A percentile compares a stretch with the other conserved stretches of the same genome.
Evolutionary conservation across 2,113 vertebrate species (phyloP).

Genomic region (Opisthocomus hoazin): DNA sequence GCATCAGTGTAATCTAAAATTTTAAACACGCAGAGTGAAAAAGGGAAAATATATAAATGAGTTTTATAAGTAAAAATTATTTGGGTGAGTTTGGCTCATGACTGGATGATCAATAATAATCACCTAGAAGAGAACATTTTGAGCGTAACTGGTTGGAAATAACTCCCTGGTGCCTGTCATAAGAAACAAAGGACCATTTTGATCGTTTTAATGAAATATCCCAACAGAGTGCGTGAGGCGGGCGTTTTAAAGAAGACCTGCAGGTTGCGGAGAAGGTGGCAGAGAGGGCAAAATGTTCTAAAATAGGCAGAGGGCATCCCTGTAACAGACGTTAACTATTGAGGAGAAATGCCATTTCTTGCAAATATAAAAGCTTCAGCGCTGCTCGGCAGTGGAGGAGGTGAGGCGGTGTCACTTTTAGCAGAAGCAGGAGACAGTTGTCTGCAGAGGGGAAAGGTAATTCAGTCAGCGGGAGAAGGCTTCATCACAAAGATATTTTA

Average conservation of each 20-base stretch:
- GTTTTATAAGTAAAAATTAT: neutral
- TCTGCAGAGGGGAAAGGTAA: neutral
- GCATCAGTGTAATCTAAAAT: neutral
- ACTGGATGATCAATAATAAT: neutral
- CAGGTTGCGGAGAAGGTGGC: neutral
- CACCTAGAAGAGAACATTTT: neutral
- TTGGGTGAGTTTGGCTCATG: neutral
- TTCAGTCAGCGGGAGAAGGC: neutral
- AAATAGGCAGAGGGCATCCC: neutral
- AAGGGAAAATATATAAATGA: neutral
- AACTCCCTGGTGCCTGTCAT: neutral
- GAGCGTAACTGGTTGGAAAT: neutral
- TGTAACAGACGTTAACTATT: neutral
- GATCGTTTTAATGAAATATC: neutral
- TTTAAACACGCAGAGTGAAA: neutral
- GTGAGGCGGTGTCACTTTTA: neutral
- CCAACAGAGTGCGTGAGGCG: rapidly evolving
- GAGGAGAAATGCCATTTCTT: neutral
- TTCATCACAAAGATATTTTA: neutral
- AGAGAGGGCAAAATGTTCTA: neutral
- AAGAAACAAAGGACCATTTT: neutral
- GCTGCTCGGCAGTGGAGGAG: neutral
- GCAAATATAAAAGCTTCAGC: neutral
- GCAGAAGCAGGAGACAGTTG: neutral
- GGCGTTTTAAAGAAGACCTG: neutral